Evolutionary conservation across 2,797 vertebrate genomes (phyloP), one percentile per base, ranked within the genome.

Genomic region (Lophius americanus): DNA sequence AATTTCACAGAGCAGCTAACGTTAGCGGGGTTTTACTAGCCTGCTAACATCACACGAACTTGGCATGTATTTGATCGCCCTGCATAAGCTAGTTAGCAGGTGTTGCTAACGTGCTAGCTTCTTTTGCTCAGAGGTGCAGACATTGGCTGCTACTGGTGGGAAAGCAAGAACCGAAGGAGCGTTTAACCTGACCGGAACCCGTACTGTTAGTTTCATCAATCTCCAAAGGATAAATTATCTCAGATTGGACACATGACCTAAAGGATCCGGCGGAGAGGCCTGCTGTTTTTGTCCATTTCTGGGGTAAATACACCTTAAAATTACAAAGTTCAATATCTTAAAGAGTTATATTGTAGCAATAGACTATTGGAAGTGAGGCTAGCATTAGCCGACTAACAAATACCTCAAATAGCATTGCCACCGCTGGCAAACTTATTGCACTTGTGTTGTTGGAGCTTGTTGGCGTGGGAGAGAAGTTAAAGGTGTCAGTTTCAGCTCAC

Each of bases 71-170:
- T 7, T 59, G 38, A 10, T 56, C 54, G 75, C 72, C 65, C 61
- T 64, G 64, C 37, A 41, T 73, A 62, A 59, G 88, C 86, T 89
- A 84, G 85, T 84, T 91, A 91, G 88, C 91, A 13, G 51, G 14
- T 54, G 35, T 9, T 60, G 90, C 87, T 89, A 89, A 77, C 72
- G 60, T 41, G 83, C 68, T 90, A 89, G 85, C 90, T 11, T 10
- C 76, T 68, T 72, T 48, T 70, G 64, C 69, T 75, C 68, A 68
- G 79, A 69, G 78, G 68, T 59, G 58, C 80, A 70, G 68, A 74
- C 81, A 60, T 65, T 62, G 51, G 13, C 51, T 68, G 68, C 74
- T 80, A 71, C 69, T 81, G 81, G 50, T 78, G 84, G 84, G 79
- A 79, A 73, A 59, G 63, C 78, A 43, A 78, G 70, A 54, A 73